Conservation (phyloP, 2,888 invertebrate genomes). For the Fragum whitleyi region DNA sequence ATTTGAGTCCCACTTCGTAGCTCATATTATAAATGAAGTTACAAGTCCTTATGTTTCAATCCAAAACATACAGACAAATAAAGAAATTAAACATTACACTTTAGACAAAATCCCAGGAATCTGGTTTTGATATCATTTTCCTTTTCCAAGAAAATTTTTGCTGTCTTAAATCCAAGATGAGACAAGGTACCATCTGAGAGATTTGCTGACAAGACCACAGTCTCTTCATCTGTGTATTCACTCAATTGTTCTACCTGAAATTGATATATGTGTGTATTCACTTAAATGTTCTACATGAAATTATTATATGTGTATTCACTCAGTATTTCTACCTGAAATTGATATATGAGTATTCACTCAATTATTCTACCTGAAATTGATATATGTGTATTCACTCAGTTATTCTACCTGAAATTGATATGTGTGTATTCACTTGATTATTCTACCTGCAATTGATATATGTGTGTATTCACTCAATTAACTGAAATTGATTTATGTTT, state of each 20-base stretch:
- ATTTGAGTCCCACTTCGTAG: too few relatives aligned
- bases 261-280: too few relatives aligned
- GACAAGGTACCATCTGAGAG: conserved; percentile 58
- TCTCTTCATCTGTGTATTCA: conserved; percentile 57
- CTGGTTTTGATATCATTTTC: conserved; percentile 52
- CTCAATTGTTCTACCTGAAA: conserved; percentile 56
- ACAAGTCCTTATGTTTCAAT: too few relatives aligned
- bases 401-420: too few relatives aligned
- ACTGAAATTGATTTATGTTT: neutral
- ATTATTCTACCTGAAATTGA: too few relatives aligned
- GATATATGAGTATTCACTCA: too few relatives aligned
- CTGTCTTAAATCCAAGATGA: conserved; percentile 58
- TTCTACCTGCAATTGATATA: conserved; percentile 41
- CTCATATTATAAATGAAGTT: too few relatives aligned
- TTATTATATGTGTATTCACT: neutral
- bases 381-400: too few relatives aligned
- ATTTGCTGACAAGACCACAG: conserved; percentile 58
- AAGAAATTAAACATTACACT: too few relatives aligned
- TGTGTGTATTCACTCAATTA: too few relatives aligned
- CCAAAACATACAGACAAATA: too few relatives aligned
- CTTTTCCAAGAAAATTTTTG: conserved; percentile 48
- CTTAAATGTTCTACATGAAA: too few relatives aligned
- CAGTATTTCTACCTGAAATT: neutral
- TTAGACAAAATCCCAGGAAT: conserved; percentile 59
- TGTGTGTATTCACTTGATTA: conserved; percentile 52